Conservation (phyloP, 1,140 invertebrate species). For the Drosophila asahinai region DNA sequence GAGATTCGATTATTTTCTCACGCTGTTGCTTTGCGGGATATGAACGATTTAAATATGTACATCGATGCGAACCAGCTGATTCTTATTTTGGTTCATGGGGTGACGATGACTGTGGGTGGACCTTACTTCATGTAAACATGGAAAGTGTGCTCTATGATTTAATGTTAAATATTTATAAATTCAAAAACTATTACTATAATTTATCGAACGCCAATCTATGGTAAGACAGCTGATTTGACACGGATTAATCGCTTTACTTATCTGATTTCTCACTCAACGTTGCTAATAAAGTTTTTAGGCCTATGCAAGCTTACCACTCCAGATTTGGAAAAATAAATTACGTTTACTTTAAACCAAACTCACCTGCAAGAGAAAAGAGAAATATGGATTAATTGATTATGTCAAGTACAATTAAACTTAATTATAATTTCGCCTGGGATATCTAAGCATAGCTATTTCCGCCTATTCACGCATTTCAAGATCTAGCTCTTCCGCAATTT, state of each 20-base stretch:
- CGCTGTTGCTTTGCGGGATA: conserved; percentile 33
- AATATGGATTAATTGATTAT: conserved; percentile 20
- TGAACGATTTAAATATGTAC: conserved; percentile 10
- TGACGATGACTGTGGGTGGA: conserved; percentile 3
- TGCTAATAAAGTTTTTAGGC: not conserved
- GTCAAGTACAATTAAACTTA: conserved; percentile 4
- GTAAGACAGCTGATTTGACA: not conserved
- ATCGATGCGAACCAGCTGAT: conserved; percentile 19
- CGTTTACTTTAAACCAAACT: conserved; percentile 11
- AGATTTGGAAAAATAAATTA: not conserved
- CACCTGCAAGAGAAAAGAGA: conserved; percentile 45
- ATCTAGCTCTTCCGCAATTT: conserved; percentile 37
- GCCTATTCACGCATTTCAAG: conserved; percentile 23
- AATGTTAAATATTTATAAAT: not conserved
- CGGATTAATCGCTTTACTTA: not conserved
- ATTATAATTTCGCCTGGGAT: conserved; percentile 24
- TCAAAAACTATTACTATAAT: not conserved
- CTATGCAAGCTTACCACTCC: conserved; percentile 21
- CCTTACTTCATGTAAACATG: not conserved
- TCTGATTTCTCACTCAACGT: not conserved
- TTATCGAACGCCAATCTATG: no score
- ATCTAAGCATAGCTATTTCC: conserved; percentile 38
- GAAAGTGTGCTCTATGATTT: no score
- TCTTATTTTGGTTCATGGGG: conserved; percentile 10
- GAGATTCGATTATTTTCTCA: conserved; percentile 17